Evolutionary conservation across 2,797 vertebrate species (phyloP).

Genomic region (Darevskia nairensis): DNA sequence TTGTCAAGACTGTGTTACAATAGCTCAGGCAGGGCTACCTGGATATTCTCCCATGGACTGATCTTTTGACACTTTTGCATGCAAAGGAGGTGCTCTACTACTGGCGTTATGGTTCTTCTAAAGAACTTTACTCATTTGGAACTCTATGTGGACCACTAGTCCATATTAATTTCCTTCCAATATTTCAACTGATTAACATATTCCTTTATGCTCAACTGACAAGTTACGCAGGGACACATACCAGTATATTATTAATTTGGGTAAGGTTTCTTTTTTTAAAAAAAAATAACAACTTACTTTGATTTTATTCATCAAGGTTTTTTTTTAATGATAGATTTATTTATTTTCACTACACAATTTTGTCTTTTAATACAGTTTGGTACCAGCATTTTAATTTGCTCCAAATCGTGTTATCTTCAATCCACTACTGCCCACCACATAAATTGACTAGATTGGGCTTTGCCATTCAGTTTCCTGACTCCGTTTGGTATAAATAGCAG

Average conservation of each 20-base stretch:
- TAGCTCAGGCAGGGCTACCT: too few species aligned
- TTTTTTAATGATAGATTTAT: not conserved
- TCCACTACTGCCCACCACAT: not conserved
- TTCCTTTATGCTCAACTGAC: not conserved
- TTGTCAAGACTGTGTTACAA: too few species aligned
- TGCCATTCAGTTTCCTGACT: not conserved
- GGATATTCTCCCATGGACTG: too few species aligned
- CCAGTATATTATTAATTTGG: not conserved
- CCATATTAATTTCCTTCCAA: not conserved
- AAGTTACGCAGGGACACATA: not conserved
- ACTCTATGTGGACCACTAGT: too few species aligned
- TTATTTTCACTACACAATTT: not conserved
- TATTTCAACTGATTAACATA: not conserved
- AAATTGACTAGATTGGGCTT: not conserved
- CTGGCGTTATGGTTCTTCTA: too few species aligned
- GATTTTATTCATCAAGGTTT: too few species aligned
- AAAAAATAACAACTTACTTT: not conserved
- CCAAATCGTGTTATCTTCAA: not conserved
- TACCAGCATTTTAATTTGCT: not conserved
- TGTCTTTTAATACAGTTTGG: not conserved
- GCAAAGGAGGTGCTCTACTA: too few species aligned
- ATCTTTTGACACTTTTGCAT: too few species aligned
- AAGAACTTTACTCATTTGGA: too few species aligned
- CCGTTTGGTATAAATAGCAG: not conserved
- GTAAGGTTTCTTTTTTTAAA: not conserved